phyloP scores from a whole-genome alignment of 2,888 invertebrate species.

The Rotaria sp. region DNA sequence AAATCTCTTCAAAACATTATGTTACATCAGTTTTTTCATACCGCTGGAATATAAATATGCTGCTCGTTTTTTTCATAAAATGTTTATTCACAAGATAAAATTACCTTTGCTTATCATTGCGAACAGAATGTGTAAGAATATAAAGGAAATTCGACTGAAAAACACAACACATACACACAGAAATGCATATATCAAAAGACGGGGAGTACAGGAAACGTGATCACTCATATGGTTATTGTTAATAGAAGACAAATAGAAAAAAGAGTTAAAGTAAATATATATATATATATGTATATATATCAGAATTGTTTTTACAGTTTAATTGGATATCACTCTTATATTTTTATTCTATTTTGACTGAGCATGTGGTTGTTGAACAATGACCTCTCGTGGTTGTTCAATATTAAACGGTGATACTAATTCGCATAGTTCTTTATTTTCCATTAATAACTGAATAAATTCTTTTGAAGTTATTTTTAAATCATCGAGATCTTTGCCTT shows the following conservation, averaged over 20 bases:
- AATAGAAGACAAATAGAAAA: not conserved
- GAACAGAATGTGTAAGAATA: not conserved
- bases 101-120: not conserved
- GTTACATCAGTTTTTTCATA: not conserved
- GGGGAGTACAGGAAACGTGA: not conserved
- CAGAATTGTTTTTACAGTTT: not conserved
- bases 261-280: not conserved
- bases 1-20: not conserved
- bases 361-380: slow-evolving; percentile 10
- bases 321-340: not conserved
- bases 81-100: not conserved
- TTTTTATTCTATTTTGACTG: not conserved
- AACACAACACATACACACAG: not conserved
- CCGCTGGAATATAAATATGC: not conserved
- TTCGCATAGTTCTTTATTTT: slow-evolving; percentile 17
- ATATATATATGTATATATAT: too few relatives aligned
- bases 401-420: slow-evolving; percentile 21
- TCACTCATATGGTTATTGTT: not conserved
- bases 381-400: not conserved
- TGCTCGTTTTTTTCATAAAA: not conserved
- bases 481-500: not conserved
- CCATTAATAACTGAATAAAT: slow-evolving; percentile 4
- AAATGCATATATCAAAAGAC: not conserved
- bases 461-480: not conserved
- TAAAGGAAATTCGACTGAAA: not conserved